These are phyloP conservation scores for Gonocerus acuteangulatus DNA, from an alignment of 2,888 invertebrate species.

Conservation along the genomic window DNA sequence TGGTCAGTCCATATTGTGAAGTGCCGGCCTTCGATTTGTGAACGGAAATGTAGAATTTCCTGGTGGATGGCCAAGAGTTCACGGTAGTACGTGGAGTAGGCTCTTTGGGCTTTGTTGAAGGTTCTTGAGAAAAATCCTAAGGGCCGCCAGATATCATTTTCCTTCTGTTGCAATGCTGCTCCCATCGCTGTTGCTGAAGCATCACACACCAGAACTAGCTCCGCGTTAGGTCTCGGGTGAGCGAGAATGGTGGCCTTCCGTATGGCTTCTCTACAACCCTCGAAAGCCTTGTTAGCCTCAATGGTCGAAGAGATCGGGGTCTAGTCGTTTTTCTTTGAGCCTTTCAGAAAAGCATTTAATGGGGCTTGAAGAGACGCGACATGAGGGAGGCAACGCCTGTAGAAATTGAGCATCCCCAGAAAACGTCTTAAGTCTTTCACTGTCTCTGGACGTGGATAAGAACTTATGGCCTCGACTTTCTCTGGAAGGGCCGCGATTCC, in stretches of 20 bases:
- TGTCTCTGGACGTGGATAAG: background rate
- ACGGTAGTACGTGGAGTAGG: constrained; percentile 21
- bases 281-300: background rate
- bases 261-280: background rate
- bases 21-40: constrained; percentile 24
- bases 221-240: background rate
- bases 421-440: background rate
- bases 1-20: constrained; percentile 30
- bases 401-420: background rate
- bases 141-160: constrained; percentile 17
- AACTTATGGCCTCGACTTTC: constrained; percentile 31
- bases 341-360: background rate
- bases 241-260: background rate
- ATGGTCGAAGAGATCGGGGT: background rate
- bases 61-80: constrained; percentile 27
- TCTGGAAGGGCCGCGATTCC: constrained; percentile 27
- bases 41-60: constrained; percentile 21
- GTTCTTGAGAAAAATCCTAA: constrained; percentile 33
- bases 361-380: background rate
- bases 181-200: background rate
- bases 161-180: background rate
- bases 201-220: background rate
- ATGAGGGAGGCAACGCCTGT: background rate
- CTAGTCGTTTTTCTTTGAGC: background rate
- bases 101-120: constrained; percentile 7